Conservation (phyloP, 2,888 invertebrate genomes). For the Idaea biselata region DNA sequence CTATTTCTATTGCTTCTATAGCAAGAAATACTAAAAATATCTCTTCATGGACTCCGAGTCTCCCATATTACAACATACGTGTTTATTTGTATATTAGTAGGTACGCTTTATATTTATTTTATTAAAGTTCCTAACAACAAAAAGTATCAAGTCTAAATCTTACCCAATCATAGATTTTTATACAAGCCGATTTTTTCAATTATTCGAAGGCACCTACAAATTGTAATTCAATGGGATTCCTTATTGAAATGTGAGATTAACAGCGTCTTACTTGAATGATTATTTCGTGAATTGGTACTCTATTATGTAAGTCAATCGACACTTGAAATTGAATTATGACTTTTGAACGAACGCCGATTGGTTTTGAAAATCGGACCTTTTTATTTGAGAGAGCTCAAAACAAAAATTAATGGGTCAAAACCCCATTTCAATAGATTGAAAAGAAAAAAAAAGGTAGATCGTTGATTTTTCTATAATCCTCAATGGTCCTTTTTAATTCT, state of each 20-base stretch:
- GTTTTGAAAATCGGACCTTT: background rate
- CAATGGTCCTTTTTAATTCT: background rate
- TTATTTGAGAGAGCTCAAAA: background rate
- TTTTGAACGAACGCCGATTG: background rate
- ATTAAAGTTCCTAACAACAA: background rate
- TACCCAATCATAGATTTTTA: background rate
- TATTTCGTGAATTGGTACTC: background rate
- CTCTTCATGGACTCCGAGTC: no score
- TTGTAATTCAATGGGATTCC: slow-evolving; percentile 28
- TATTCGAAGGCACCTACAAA: background rate
- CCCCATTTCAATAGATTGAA: background rate
- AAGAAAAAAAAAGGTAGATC: background rate
- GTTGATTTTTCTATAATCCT: background rate
- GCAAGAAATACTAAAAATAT: no score
- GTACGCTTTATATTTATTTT: no score
- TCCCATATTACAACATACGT: no score
- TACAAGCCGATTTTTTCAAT: background rate
- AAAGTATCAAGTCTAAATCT: background rate
- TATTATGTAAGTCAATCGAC: background rate
- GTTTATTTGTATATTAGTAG: no score
- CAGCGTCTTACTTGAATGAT: background rate
- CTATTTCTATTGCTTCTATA: no score
- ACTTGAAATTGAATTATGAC: background rate
- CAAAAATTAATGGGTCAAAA: background rate
- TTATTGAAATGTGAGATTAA: slow-evolving; percentile 26